Evolutionary conservation across 64 coral and sea anemone species (phyloP), one percentile per base, ranked within the genome.

Genomic region (Acropora tenuis): DNA sequence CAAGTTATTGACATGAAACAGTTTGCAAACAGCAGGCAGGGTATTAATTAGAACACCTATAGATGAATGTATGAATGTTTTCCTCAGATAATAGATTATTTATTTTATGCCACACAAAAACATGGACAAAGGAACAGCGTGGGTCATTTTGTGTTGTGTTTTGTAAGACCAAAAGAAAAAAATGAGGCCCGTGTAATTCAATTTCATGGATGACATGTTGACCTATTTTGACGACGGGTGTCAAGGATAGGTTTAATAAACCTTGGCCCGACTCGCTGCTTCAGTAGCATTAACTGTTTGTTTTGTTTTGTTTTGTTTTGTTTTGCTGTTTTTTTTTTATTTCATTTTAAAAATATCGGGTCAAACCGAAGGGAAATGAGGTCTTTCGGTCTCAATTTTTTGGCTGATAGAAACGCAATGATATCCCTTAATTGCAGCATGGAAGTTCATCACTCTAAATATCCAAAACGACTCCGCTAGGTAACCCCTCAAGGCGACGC

Each of bases 41-140:
- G 30, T 30, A 46, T 67, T 47, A 12, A 67, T 67, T 7, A 2
- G 5, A 66, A 83, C 42, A 7, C 1, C 58, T 47, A 8, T 18
- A 46, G 17, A 53, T 57, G 10, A 81, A 44, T 45, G 57, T 66
- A 53, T 57, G 10, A 81, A 44, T 45, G 57, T 66, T 66, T 83
- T 46, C 59, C 47, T 67, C 8, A 11, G 41, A 16, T 16, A 67
- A 17, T 75, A 75, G 58, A 4, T 45, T 66, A 67, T 46, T 83
- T 81, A 44, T 10, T 1, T 43, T 83, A 46, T 46, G 41, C 2
- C 15, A 6, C 15, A 46, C 16, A 47, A 66, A 61, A 16, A 67
- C 12, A 13, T 6, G 67, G 41, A 83, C 80, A 83, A 83, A 66
- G 67, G 57, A 82, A 16, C 80, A 83, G 80, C 58, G 18, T 44